Evolutionary conservation across 30 jellyfish, hydroid and myxozoan species (phyloP).

Genomic region (Hydractinia symbiolongicarpus): DNA sequence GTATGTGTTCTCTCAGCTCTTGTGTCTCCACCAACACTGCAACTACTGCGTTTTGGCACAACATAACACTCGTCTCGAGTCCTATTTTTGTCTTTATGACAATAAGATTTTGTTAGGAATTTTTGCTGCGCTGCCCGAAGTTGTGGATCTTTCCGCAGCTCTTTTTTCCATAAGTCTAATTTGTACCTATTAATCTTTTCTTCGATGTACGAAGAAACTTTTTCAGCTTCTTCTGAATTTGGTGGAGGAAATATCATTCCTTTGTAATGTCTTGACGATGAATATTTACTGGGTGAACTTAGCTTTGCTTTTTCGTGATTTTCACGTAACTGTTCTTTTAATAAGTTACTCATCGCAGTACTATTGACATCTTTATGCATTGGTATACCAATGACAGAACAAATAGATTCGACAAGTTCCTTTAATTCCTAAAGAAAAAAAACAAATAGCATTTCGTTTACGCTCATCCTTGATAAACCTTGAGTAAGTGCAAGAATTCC

Average conservation of each 20-base stretch:
- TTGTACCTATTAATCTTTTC: conserved; percentile 42
- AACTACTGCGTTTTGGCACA: not conserved
- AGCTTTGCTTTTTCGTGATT: too few species aligned
- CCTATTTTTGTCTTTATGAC: not conserved
- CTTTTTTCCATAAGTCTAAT: not conserved
- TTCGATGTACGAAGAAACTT: conserved; percentile 48
- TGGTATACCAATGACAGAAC: not conserved
- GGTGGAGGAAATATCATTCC: conserved; percentile 82
- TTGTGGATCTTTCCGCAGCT: not conserved
- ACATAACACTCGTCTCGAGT: not conserved
- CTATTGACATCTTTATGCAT: not conserved
- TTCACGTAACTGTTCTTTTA: conserved; percentile 1
- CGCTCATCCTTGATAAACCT: too few species aligned
- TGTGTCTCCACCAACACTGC: conserved; percentile 1
- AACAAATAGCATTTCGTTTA: not conserved
- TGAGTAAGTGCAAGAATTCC: not conserved
- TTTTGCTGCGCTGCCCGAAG: not conserved
- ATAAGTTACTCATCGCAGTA: not conserved
- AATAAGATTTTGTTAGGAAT: not conserved
- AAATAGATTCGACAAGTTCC: conserved; percentile 28
- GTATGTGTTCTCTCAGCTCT: not conserved
- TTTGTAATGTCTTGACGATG: conserved; percentile 21
- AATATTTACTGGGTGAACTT: conserved; percentile 26
- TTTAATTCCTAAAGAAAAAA: conserved; percentile 16
- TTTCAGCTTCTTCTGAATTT: conserved; percentile 71